Evolutionary conservation across 1,140 invertebrate genomes (phyloP), one percentile per base, ranked within the genome.

Genomic region (Diprion similis): DNA sequence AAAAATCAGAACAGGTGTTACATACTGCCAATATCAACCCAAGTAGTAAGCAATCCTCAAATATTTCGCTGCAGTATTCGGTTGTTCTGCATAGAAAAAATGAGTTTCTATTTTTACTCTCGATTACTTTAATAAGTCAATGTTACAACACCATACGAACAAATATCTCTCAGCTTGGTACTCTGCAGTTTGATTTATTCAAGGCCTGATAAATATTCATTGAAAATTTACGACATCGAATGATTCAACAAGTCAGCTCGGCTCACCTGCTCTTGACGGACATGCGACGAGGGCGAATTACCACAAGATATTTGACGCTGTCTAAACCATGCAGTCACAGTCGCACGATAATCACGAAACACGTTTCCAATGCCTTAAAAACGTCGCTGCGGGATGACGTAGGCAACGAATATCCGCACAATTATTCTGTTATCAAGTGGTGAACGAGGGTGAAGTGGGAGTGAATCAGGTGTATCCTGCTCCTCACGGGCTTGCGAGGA

Each of bases 191-290:
- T 24, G 24, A 24, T 24, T 6, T 2, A 24, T 24, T 2, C 24
- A 24, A 24, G 24, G 24, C 1, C 24, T 24, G 24, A 24, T 24
- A 24, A 24, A 24, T 24, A 24, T 24, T 24, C 24, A 24, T 24
- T 24, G 6, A 24, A 24, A 24, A 24, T 24, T 24, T 24, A 24
- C 24, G 24, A 24, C 24, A 0, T 24, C 24, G 1, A 24, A 24
- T 24, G 24, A 59, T 59, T 59, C 51, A 59, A 59, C 51, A 59
- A 59, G 51, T 59, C n/a, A n/a, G 51, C 51, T 59, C 51, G 51
- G n/a, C 51, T 59, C 51, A 59, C 51, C 51, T 59, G 6, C 51
- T 59, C 11, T 9, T 59, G 51, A 59, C 51, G 51, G 51, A 15
- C 9, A 24, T 24, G 24, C 24, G 24, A 24, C 24, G 24, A 24